Conservation (phyloP, 2,888 invertebrate species). For the Eumerus sabulonum region DNA sequence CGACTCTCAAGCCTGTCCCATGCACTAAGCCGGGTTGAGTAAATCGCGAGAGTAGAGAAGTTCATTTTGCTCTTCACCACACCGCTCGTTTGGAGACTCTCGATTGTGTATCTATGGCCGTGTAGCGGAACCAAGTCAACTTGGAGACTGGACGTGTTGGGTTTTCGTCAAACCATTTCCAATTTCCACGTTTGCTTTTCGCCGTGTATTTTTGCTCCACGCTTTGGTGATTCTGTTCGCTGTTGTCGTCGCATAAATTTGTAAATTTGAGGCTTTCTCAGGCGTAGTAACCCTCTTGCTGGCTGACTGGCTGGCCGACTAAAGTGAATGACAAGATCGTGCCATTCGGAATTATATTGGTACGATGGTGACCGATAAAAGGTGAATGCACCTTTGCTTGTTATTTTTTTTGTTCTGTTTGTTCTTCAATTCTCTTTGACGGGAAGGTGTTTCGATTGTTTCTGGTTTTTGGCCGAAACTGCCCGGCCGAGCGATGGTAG, state of each 20-base stretch:
- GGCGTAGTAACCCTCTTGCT: slow-evolving; percentile 1
- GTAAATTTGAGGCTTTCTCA: slow-evolving; percentile 41
- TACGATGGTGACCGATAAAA: slow-evolving; percentile 39
- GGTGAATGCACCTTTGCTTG: slow-evolving; percentile 50
- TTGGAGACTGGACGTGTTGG: slow-evolving; percentile 3
- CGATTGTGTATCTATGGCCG: neutral
- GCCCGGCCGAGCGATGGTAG: slow-evolving; percentile 18
- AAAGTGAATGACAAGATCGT: slow-evolving; percentile 61
- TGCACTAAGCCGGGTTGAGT: too few species aligned
- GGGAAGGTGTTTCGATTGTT: neutral
- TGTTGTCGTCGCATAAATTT: slow-evolving; percentile 36
- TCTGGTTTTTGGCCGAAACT: slow-evolving; percentile 2
- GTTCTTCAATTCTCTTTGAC: slow-evolving; percentile 15
- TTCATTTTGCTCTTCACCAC: slow-evolving; percentile 6
- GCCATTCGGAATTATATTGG: slow-evolving; percentile 35
- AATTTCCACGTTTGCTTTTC: slow-evolving; percentile 21
- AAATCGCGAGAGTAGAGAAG: slow-evolving; percentile 34
- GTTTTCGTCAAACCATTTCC: slow-evolving; percentile 24
- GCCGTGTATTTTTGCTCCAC: slow-evolving; percentile 2
- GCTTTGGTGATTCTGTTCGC: slow-evolving; percentile 41
- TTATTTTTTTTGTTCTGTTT: slow-evolving; percentile 30
- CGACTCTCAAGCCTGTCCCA: slow-evolving; percentile 7
- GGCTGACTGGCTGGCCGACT: neutral
- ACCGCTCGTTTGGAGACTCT: slow-evolving; percentile 10
- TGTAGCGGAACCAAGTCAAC: slow-evolving; percentile 27